Conservation (phyloP, 2,888 invertebrate genomes). For the Lithophane socia region DNA sequence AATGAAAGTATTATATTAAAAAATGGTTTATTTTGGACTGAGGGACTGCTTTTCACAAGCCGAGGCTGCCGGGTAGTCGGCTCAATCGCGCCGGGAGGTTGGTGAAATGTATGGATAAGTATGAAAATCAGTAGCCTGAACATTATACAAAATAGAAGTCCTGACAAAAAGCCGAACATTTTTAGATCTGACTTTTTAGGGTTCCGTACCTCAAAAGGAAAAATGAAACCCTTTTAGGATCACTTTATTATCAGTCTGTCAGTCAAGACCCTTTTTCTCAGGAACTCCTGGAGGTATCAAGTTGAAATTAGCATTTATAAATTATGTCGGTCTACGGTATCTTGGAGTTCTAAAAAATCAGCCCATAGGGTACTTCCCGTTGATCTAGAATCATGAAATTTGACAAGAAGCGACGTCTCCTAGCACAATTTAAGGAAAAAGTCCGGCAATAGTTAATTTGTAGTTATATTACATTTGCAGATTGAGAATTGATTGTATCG, state of each 20-base stretch:
- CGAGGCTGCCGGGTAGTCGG: neutral
- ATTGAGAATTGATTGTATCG: neutral
- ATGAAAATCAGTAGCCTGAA: neutral
- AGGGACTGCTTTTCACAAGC: neutral
- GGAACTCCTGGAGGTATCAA: neutral
- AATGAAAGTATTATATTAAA: conserved; percentile 9
- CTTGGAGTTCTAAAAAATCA: too few relatives aligned
- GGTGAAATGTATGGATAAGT: neutral
- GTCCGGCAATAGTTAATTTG: neutral
- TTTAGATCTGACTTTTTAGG: neutral
- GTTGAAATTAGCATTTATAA: neutral
- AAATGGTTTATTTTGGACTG: neutral
- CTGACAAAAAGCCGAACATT: neutral
- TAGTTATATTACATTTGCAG: neutral
- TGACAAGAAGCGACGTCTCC: neutral
- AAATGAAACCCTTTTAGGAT: neutral
- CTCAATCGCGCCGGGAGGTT: neutral
- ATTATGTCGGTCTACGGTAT: too few relatives aligned
- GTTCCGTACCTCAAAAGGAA: neutral
- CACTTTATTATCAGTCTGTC: neutral
- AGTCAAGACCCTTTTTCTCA: neutral
- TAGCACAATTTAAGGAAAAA: neutral
- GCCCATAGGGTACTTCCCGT: neutral
- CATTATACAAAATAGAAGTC: neutral
- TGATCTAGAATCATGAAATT: neutral